A percentile compares a stretch with the other conserved stretches of the same genome.
These are phyloP conservation scores for Temnothorax unifasciatus DNA, from an alignment of 2,888 invertebrate genomes.

Conservation along the genomic window DNA sequence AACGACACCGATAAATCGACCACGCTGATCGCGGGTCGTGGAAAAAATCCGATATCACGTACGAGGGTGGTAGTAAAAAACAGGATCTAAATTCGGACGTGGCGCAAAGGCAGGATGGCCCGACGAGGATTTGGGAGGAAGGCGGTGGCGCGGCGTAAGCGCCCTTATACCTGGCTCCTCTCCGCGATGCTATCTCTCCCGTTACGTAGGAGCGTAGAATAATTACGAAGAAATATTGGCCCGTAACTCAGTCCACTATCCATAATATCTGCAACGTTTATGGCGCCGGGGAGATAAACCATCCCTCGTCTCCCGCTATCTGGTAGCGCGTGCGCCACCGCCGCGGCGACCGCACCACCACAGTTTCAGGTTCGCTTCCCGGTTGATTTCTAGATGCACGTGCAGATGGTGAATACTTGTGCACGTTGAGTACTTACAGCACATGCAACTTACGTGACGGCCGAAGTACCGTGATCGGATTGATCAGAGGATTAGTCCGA, in stretches of 20 bases:
- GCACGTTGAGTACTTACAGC: not conserved
- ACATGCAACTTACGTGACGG: slow-evolving; percentile 23
- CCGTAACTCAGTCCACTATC: slow-evolving; percentile 72
- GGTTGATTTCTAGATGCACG: slow-evolving; percentile 20
- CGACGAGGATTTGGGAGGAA: not conserved
- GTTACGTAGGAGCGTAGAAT: slow-evolving; percentile 61
- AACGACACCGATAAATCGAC: slow-evolving; percentile 47
- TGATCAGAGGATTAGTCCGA: slow-evolving; percentile 22
- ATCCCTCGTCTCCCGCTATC: slow-evolving; percentile 56
- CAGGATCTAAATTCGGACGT: slow-evolving; percentile 49
- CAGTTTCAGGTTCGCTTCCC: not conserved
- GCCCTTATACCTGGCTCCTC: slow-evolving; percentile 38
- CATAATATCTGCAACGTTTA: slow-evolving; percentile 72
- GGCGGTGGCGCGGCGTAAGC: not conserved
- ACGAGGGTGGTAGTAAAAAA: slow-evolving; percentile 49
- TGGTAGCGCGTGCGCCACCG: slow-evolving; percentile 45
- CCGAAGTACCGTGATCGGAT: slow-evolving; percentile 8
- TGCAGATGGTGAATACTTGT: slow-evolving; percentile 28
- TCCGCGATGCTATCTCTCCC: slow-evolving; percentile 57
- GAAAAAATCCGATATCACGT: slow-evolving; percentile 53
- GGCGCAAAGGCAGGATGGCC: not conserved
- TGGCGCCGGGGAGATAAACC: slow-evolving; percentile 69
- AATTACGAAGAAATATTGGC: slow-evolving; percentile 75
- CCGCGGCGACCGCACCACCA: slow-evolving; percentile 14
- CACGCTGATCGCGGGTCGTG: slow-evolving; percentile 24